These are phyloP conservation scores for Lateolabrax maculatus DNA, from an alignment of 2,797 vertebrate species.

Conservation along the genomic window DNA sequence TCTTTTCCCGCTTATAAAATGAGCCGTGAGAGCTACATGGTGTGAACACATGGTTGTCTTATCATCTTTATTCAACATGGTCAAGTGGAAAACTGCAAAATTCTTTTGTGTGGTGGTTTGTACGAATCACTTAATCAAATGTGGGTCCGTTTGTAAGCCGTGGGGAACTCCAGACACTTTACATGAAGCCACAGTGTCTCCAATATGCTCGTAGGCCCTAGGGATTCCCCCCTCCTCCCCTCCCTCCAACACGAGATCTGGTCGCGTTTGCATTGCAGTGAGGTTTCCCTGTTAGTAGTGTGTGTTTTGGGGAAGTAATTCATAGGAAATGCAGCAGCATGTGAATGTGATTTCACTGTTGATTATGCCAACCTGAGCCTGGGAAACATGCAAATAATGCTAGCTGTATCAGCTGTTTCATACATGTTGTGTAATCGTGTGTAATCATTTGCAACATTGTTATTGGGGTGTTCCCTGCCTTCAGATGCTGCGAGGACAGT, in stretches of 20 bases:
- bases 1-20: slow-evolving; percentile 19
- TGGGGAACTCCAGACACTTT: slow-evolving; percentile 83
- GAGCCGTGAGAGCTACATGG: not conserved
- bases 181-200: slow-evolving; percentile 69
- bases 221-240: slow-evolving; percentile 78
- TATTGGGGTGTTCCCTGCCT: slow-evolving; percentile 47
- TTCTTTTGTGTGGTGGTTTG: slow-evolving; percentile 7
- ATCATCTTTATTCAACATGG: slow-evolving; percentile 6
- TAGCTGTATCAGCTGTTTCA: slow-evolving; percentile 25
- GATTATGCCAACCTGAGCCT: slow-evolving; percentile 35
- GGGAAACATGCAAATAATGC: slow-evolving; percentile 79
- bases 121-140: slow-evolving; percentile 38
- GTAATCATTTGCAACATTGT: slow-evolving; percentile 52
- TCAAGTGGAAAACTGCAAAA: not conserved
- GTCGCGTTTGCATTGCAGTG: slow-evolving; percentile 51
- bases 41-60: not conserved
- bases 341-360: slow-evolving; percentile 56
- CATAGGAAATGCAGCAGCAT: slow-evolving; percentile 57
- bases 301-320: slow-evolving; percentile 64
- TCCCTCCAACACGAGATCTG: slow-evolving; percentile 16
- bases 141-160: slow-evolving; percentile 23
- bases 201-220: slow-evolving; percentile 34
- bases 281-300: slow-evolving; percentile 62
- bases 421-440: slow-evolving; percentile 28
- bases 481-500: not conserved